phyloP scores from a whole-genome alignment of 30 jellyfish, hydroid and myxozoan species.

The Haliclystus octoradiatus region DNA sequence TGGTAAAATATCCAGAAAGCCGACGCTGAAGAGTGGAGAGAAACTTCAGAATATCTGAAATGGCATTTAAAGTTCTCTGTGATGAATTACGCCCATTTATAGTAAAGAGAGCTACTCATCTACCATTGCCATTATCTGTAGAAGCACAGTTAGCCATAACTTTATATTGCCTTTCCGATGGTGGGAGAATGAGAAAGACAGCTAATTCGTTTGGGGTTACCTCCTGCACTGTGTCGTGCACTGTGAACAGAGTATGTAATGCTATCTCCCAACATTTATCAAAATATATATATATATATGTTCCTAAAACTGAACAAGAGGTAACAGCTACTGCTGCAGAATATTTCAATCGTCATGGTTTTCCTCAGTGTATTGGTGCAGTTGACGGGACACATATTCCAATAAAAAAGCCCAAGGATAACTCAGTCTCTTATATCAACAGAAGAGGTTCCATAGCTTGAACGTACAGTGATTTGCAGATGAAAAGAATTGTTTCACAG shows the following conservation, averaged over 20 bases:
- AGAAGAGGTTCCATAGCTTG: slow-evolving; percentile 10
- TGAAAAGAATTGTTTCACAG: slow-evolving; percentile 11
- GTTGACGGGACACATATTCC: slow-evolving; percentile 34
- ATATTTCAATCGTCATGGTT: slow-evolving; percentile 14
- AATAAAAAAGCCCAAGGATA: slow-evolving; percentile 19
- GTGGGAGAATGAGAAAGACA: slow-evolving; percentile 27
- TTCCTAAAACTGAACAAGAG: slow-evolving; percentile 11
- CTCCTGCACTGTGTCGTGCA: slow-evolving; percentile 22
- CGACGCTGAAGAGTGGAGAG: no score
- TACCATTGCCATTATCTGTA: slow-evolving; percentile 20
- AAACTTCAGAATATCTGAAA: no score
- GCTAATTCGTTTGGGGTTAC: slow-evolving; percentile 46
- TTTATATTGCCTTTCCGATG: slow-evolving; percentile 28
- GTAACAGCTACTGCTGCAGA: slow-evolving; percentile 1
- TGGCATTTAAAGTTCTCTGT: no score
- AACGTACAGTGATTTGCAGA: slow-evolving; percentile 20
- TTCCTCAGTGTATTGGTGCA: slow-evolving; percentile 51
- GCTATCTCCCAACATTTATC: slow-evolving; percentile 15
- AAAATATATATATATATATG: slow-evolving; percentile 8
- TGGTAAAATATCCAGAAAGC: no score
- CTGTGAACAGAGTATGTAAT: slow-evolving; percentile 6
- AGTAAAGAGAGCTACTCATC: slow-evolving; percentile 8
- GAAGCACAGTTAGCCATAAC: slow-evolving; percentile 22
- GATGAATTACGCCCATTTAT: no score
- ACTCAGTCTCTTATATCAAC: no score